Base-by-base conservation (phyloP, 2,113 vertebrate species). In the Potamarius usumacintae region DNA sequence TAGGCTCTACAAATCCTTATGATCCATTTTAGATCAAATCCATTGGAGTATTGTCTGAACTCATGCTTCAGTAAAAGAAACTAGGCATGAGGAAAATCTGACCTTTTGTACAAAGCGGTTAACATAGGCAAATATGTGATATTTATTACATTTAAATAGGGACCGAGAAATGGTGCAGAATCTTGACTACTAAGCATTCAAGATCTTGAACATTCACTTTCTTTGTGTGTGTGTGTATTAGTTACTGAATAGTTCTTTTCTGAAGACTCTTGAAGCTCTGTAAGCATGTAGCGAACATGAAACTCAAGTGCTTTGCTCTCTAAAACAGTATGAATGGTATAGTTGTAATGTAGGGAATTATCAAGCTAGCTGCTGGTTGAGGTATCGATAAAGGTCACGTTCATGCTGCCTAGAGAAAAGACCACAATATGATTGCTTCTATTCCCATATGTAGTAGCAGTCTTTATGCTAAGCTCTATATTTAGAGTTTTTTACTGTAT, bases 341-440 rank as follows among this genome's bases (percentile, higher is more conserved):
- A 42, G 42, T 42, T 42, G 42, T 42, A 42, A 42, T 71, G 20
- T 72, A 60, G 78, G 65, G 78, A 71, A 57, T 53, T 69, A 69
- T 15, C 74, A 80, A 22, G 63, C 34, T 72, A 27, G 63, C 78
- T 82, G 14, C 20, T 82, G 30, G 63, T 72, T 82, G 65, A 82
- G 34, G 81, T 34, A 62, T 5, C 42, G 2, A n/a, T 74, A 82
- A 82, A 87, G 65, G 79, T 82, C 79, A 82, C 9, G 1, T 15
- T 72, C 30, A 82, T 15, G 17, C 34, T 48, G 63, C 63, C 65
- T 71, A 52, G n/a, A 86, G 55, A 86, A 77, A 65, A 86, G 50
- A 79, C 0, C 7, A 11, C n/a, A 53, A 5, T 78, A 78, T 85
- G 74, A 77, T 30, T 63, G 72, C 58, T 63, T 7, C 20, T 30